Evolutionary conservation across 2,888 invertebrate species (phyloP), one percentile per base, ranked within the genome.

Genomic region (Prosopocoilus inquinatus): DNA sequence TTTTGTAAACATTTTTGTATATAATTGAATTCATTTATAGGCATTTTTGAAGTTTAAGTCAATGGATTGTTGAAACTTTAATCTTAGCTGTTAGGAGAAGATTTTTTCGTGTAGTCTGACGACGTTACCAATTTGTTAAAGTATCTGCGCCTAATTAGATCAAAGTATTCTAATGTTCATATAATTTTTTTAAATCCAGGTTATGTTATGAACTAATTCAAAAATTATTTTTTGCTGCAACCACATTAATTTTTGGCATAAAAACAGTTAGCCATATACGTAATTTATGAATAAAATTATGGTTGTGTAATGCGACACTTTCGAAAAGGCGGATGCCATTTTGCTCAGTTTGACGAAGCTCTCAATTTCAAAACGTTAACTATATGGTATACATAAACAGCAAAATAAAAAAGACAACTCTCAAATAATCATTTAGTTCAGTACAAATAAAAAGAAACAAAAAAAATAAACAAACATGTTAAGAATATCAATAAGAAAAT

Each of bases 1-100:
- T 53, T 47, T 36, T 52, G 56, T 56, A 52, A 13, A 52, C 49
- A 50, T 52, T 34, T 53, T 47, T 47, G 35, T 38, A 53, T 47
- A 46, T 49, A 28, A 28, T 38, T 38, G 13, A 13, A 38, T 12
- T 13, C 4, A 36, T 36, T 36, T 36, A 3, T 36, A 36, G 12
- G 12, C 11, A 12, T 36, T 11, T 36, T 36, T 38, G 11, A 38
- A 15, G 8, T 39, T 12, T 13, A 39, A 9, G 13, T 13, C 12
- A 39, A 11, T 39, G 12, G 8, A 39, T 39, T 39, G 12, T 39
- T 39, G 39, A 39, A 11, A 2, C 3, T 12, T 39, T 39, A 39
- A 9, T 39, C 20, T 39, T 39, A 39, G 15, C 39, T 15, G 11
- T n/a, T 13, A 39, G 15, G 9, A 39, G 12, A 39, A 39, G 15